Base-by-base conservation (phyloP, 2,888 invertebrate genomes). In the Sarcophaga caerulescens region DNA sequence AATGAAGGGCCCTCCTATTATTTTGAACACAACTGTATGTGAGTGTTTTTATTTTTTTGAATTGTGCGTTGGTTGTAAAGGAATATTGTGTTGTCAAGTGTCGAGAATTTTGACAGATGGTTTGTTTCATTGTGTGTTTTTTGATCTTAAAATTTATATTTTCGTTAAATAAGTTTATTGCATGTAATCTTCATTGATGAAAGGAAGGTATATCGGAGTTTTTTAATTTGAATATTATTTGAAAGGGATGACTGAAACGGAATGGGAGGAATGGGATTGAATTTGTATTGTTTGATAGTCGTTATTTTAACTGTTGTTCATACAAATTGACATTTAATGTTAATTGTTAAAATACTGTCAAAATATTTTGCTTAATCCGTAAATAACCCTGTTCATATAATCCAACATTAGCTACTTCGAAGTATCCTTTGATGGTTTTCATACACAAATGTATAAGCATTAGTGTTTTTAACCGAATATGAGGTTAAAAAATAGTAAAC, bases 61-160 rank as follows among this genome's bases (percentile, higher is more conserved):
- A 78, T 87, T 84, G 87, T 85, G 87, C 85, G 85, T 80, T 52
- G 17, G 62, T 69, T 63, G 63, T 59, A 73, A 21, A 75, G 63
- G 17, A 75, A 47, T 73, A 74, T 75, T 86, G 69, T 85, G 76
- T 73, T 83, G 83, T 82, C 84, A 78, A 88, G 87, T 87, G 84
- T 88, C 88, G 90, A 90, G 92, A 92, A 92, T 91, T 91, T 92
- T 92, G 92, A 92, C 92, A 92, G 92, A 92, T 92, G 92, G 92
- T 91, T 89, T 89, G 89, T 90, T 91, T 89, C 90, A 90, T 89
- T 89, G 90, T 89, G 88, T 89, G 89, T 91, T 91, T 90, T 91
- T 91, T 91, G 90, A 91, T 91, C 90, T 91, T 78, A 84, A 90
- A 90, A 90, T 90, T 91, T 90, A 88, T 89, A 78, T 77, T 80